Evolutionary conservation across 2,888 invertebrate genomes (phyloP).

Genomic region (Zaprionus obscuricornis): DNA sequence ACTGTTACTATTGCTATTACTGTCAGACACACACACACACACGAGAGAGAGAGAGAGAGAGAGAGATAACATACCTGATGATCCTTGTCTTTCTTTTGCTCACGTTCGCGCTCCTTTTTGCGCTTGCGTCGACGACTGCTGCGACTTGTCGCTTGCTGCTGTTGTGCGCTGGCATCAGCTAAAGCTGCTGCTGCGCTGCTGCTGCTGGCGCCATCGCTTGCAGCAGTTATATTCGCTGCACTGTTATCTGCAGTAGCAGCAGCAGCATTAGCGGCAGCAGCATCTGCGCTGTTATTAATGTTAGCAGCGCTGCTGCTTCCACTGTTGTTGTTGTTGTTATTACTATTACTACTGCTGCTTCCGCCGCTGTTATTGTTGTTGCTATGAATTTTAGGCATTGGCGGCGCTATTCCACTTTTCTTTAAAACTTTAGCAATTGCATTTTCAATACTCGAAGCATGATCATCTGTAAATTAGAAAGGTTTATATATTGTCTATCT

Average conservation of each 20-base stretch:
- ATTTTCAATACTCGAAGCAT: conserved; percentile 91
- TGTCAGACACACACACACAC: too few species aligned
- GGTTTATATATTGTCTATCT: background rate
- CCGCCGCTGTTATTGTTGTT: conserved; percentile 7
- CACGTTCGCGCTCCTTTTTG: conserved; percentile 79
- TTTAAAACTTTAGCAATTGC: conserved; percentile 90
- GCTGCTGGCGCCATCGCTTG: background rate
- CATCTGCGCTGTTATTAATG: conserved; percentile 83
- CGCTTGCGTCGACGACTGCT: conserved; percentile 81
- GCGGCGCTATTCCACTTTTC: conserved; percentile 85
- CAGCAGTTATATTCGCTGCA: too few species aligned
- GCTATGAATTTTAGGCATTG: conserved; percentile 68
- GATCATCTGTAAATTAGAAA: conserved; percentile 86
- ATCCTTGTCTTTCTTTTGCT: conserved; percentile 76
- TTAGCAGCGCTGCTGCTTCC: conserved; percentile 83
- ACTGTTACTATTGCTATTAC: too few species aligned
- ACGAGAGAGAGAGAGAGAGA: too few species aligned
- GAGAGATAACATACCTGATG: conserved; percentile 50
- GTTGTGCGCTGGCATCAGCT: too few species aligned
- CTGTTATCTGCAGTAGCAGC: too few species aligned
- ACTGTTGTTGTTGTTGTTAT: conserved; percentile 6
- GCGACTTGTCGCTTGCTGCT: conserved; percentile 68
- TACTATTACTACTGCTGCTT: too few species aligned
- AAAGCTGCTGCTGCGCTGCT: conserved; percentile 1
- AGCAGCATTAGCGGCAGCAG: conserved; percentile 9